Conservation (phyloP, 1,140 invertebrate species). For the Chelonus insularis region DNA sequence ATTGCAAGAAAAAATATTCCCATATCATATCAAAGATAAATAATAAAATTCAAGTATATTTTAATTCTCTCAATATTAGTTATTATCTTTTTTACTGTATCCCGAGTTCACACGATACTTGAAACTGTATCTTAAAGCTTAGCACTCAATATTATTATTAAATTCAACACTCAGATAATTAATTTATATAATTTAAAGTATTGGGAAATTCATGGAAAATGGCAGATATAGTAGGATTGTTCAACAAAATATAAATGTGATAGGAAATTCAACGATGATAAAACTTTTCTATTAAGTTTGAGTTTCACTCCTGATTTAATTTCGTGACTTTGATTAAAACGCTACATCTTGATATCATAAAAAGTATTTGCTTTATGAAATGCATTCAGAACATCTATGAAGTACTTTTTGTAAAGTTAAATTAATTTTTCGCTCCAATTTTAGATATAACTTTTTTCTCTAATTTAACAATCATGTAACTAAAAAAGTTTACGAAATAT, state of each 20-base stretch:
- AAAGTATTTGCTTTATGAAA: constrained; percentile 3
- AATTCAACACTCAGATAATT: no score
- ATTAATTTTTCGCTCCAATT: constrained; percentile 11
- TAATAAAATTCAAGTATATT: no score
- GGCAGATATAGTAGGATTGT: not conserved
- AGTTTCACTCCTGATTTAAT: constrained; percentile 10
- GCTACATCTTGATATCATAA: not conserved
- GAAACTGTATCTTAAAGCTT: no score
- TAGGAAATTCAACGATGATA: not conserved
- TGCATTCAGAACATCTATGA: not conserved
- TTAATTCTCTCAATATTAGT: no score
- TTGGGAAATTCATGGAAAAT: not conserved
- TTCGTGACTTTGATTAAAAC: not conserved
- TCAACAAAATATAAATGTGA: not conserved
- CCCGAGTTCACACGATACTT: no score
- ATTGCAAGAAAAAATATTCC: no score
- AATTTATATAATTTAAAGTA: no score
- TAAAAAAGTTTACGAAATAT: not conserved
- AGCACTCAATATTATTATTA: no score
- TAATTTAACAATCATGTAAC: not conserved
- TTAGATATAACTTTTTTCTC: not conserved
- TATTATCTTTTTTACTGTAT: no score
- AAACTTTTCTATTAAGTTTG: constrained; percentile 17
- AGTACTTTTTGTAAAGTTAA: constrained; percentile 18
- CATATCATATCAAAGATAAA: no score